Evolutionary conservation across 1,140 invertebrate species (phyloP).

Genomic region (Camponotus floridanus): DNA sequence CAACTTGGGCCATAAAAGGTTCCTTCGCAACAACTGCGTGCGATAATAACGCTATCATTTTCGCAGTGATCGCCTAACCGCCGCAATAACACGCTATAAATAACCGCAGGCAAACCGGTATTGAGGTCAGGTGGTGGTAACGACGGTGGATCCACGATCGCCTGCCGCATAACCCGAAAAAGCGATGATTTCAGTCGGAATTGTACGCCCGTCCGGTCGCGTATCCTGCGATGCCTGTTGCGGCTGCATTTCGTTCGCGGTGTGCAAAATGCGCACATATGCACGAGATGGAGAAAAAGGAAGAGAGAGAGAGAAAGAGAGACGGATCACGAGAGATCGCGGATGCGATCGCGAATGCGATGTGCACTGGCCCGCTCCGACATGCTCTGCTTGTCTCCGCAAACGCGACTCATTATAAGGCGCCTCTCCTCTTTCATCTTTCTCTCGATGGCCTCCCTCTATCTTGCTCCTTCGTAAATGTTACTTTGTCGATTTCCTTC

Average conservation of each 20-base stretch:
- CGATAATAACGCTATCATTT: slow-evolving; percentile 43
- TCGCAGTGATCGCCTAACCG: slow-evolving; percentile 29
- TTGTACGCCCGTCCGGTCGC: not conserved
- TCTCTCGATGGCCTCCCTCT: not conserved
- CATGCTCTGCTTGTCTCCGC: slow-evolving; percentile 84
- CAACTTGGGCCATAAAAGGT: not conserved
- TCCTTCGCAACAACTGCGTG: not conserved
- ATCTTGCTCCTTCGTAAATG: not conserved
- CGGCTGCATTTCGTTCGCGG: slow-evolving; percentile 43
- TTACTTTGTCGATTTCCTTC: slow-evolving; percentile 17
- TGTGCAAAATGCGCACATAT: not conserved
- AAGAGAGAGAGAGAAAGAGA: not conserved
- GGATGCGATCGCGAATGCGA: slow-evolving; percentile 77
- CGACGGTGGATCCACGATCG: not conserved
- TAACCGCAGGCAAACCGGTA: slow-evolving; percentile 46
- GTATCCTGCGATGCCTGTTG: slow-evolving; percentile 2
- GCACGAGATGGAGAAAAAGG: too few species aligned
- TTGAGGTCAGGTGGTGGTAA: not conserved
- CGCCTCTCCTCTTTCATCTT: slow-evolving; percentile 63
- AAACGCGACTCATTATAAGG: slow-evolving; percentile 82
- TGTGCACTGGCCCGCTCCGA: slow-evolving; percentile 83
- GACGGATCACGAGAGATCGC: slow-evolving; percentile 77
- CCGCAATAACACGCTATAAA: slow-evolving; percentile 42
- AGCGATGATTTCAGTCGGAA: slow-evolving; percentile 23
- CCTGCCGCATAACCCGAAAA: slow-evolving; percentile 30